Evolutionary conservation across 2,888 invertebrate species (phyloP).

Genomic region (Leucania comma): DNA sequence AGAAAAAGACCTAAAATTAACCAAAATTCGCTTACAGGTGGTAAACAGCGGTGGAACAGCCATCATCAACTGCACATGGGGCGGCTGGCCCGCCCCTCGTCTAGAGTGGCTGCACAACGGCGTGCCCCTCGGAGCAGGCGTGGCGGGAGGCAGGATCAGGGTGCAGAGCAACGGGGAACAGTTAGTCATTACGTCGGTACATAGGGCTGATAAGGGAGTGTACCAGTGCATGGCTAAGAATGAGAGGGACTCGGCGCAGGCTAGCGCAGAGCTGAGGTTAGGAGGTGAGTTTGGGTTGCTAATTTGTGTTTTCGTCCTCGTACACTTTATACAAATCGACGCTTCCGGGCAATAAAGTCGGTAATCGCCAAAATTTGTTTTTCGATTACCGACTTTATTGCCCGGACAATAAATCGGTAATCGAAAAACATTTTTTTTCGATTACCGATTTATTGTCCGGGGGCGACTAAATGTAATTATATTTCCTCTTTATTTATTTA

Average conservation of each 20-base stretch:
- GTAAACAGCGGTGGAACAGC: constrained; percentile 96
- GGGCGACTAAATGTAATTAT: too few relatives aligned
- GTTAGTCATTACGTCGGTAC: constrained; percentile 89
- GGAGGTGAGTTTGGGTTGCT: constrained; percentile 91
- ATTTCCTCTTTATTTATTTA: too few relatives aligned
- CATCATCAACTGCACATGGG: constrained; percentile 96
- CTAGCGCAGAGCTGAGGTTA: constrained; percentile 94
- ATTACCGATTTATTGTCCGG: too few relatives aligned
- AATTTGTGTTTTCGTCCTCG: neutral
- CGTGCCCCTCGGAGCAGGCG: constrained; percentile 89
- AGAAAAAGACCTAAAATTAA: neutral
- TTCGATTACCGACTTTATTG: too few relatives aligned
- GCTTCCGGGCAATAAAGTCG: too few relatives aligned
- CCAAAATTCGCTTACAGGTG: constrained; percentile 86
- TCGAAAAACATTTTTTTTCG: too few relatives aligned
- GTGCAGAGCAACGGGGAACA: constrained; percentile 80
- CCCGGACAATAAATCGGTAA: too few relatives aligned
- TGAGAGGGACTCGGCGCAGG: constrained; percentile 95
- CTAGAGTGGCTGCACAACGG: constrained; percentile 95
- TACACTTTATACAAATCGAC: neutral
- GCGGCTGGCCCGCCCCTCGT: constrained; percentile 93
- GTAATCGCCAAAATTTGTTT: too few relatives aligned
- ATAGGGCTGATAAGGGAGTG: constrained; percentile 95
- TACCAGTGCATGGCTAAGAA: constrained; percentile 97
- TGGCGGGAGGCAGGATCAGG: constrained; percentile 82